A percentile compares a stretch with the other conserved stretches of the same genome.
Conservation (phyloP, 2,113 vertebrate genomes). For the Caranx melampygus region DNA sequence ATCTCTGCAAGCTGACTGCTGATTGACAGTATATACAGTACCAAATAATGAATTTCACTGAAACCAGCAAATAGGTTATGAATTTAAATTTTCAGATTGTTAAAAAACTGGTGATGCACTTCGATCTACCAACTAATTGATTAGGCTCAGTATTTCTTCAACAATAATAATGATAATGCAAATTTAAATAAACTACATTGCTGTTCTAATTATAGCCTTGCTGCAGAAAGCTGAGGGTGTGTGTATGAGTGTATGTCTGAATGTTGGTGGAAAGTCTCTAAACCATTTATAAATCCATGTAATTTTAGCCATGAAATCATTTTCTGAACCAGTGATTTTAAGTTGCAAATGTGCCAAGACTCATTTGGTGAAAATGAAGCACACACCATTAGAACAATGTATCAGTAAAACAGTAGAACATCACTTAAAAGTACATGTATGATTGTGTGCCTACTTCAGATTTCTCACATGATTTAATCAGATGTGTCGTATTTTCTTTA, state of each 20-base stretch:
- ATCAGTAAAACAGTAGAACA: not conserved
- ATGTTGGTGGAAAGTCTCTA: not conserved
- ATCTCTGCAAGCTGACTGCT: not conserved
- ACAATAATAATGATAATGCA: no score
- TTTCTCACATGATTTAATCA: slow-evolving; percentile 10
- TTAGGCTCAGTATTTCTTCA: no score
- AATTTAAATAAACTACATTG: no score
- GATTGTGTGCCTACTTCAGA: not conserved
- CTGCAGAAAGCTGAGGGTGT: not conserved
- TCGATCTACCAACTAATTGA: no score
- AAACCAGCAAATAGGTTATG: not conserved
- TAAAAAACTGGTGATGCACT: not conserved
- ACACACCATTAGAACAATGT: not conserved
- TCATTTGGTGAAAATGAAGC: slow-evolving; percentile 1
- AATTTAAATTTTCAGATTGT: not conserved
- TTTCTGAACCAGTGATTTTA: not conserved
- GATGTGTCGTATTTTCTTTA: slow-evolving; percentile 28
- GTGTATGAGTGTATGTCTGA: not conserved
- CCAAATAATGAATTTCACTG: no score
- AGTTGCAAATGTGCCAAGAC: not conserved
- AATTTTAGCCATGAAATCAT: not conserved
- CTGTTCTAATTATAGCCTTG: not conserved
- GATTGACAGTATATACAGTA: not conserved
- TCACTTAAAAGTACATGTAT: slow-evolving; percentile 5
- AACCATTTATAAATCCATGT: not conserved